Base-by-base conservation (phyloP, 2,113 vertebrate genomes). In the Damaliscus lunatus region DNA sequence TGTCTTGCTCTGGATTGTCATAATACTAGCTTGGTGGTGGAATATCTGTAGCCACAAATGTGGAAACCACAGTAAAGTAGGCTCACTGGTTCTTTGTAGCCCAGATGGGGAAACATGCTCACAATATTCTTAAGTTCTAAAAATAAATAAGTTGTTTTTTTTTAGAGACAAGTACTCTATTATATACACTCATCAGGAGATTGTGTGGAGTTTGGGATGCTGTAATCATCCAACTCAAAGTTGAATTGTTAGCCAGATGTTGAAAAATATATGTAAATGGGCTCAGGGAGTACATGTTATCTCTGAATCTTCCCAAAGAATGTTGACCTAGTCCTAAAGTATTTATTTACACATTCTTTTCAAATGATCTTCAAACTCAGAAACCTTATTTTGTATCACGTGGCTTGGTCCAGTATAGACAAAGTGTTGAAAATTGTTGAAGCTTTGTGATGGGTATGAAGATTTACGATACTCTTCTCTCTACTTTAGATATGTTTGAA, bases 201-300 rank as follows among this genome's bases (percentile, higher is more conserved):
- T 53, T 74, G 93, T 67, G 40, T 91, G 50, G 77, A 60, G 83
- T 92, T 97, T 52, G 50, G 84, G 92, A 94, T 97, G 97, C 33
- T 93, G 96, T 98, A 87, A 98, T 97, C 91, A 33, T 17, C 71
- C 85, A 40, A 74, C 80, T 97, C 94, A 98, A 98, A 98, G 94
- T 59, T 81, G 94, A 90, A 98, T 98, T 98, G 97, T 97, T 97
- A 95, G 92, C 86, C 91, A 93, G 91, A 88, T 78, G 67, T 95
- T 81, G 94, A 95, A 96, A 92, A 97, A 96, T 92, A 92, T 43
- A 97, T 96, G 96, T 78, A 96, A 97, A 97, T 97, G 40, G 84
- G 59, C 91, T 92, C 88, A 40, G 84, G 8, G 62, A 96, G 84
- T 71, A 96, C 90, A 85, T 31, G 43, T 33, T 96, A 94, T 95